These are phyloP conservation scores for Cantharis rufa DNA, from an alignment of 2,888 invertebrate genomes.

Conservation along the genomic window DNA sequence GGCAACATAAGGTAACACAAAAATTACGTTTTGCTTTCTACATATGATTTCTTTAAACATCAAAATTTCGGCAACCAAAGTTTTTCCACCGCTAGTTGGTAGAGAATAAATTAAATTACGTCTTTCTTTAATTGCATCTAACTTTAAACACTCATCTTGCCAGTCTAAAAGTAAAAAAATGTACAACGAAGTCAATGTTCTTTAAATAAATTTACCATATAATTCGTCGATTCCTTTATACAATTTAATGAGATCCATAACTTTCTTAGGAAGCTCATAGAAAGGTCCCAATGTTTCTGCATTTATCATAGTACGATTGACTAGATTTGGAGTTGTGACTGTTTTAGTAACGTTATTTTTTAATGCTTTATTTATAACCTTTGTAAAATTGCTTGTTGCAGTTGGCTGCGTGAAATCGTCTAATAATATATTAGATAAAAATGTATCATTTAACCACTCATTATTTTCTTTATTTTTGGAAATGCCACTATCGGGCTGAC, in stretches of 20 bases:
- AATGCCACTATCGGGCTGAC: constrained; percentile 16
- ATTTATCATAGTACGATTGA: constrained; percentile 29
- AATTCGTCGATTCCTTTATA: constrained; percentile 79
- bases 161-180: constrained; percentile 69
- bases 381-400: constrained; percentile 29
- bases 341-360: constrained; percentile 46
- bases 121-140: constrained; percentile 72
- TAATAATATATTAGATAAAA: constrained; percentile 24
- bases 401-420: constrained; percentile 21
- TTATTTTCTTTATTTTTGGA: constrained; percentile 39
- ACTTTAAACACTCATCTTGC: constrained; percentile 89
- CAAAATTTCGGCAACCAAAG: constrained; percentile 93
- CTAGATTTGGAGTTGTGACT: constrained; percentile 23
- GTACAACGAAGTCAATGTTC: background rate
- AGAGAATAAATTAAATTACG: constrained; percentile 89
- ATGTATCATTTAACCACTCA: constrained; percentile 33
- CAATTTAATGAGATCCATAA: constrained; percentile 71
- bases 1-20: constrained; percentile 93
- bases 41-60: constrained; percentile 86
- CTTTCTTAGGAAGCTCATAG: constrained; percentile 77
- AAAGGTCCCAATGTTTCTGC: constrained; percentile 59
- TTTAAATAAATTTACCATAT: constrained; percentile 67
- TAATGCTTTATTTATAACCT: constrained; percentile 45
- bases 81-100: constrained; percentile 97
- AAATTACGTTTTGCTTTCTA: constrained; percentile 79